Conservation (phyloP, 2,113 vertebrate genomes). For the Riparia riparia region DNA sequence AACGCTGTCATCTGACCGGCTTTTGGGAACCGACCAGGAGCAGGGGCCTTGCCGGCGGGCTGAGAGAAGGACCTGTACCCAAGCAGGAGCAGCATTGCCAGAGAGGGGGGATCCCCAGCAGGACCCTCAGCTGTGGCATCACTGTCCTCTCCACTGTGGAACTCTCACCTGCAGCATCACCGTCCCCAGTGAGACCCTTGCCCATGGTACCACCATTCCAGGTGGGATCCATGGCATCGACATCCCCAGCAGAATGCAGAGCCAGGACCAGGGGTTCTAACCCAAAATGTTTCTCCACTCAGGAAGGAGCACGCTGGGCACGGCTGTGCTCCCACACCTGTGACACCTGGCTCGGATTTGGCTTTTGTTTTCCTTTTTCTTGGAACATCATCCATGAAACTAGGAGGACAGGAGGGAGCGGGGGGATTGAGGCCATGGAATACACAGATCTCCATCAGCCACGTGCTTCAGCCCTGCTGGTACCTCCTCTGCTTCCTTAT, state of each 20-base stretch:
- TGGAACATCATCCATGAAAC: not conserved
- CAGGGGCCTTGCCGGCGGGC: not conserved
- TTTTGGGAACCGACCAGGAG: constrained; percentile 6
- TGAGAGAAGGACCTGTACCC: not conserved
- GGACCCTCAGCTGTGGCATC: rapidly evolving
- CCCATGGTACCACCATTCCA: not conserved
- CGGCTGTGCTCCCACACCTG: not conserved
- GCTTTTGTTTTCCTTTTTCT: not conserved
- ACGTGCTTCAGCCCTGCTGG: rapidly evolving
- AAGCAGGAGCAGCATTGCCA: not conserved
- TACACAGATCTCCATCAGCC: not conserved
- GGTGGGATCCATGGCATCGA: not conserved
- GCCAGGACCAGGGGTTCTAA: not conserved
- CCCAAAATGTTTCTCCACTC: not conserved
- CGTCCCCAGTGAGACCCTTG: rapidly evolving
- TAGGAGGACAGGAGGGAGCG: no score
- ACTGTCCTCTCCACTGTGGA: not conserved
- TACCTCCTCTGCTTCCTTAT: not conserved
- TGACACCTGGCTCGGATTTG: rapidly evolving
- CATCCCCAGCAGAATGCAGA: not conserved
- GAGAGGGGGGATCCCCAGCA: rapidly evolving
- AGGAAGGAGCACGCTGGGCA: not conserved
- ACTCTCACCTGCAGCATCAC: not conserved
- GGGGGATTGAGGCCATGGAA: not conserved
- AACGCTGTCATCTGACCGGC: constrained; percentile 31